These are phyloP conservation scores for Rambutsinella grinnellia DNA, from an alignment of 2,888 invertebrate species.

Conservation along the genomic window DNA sequence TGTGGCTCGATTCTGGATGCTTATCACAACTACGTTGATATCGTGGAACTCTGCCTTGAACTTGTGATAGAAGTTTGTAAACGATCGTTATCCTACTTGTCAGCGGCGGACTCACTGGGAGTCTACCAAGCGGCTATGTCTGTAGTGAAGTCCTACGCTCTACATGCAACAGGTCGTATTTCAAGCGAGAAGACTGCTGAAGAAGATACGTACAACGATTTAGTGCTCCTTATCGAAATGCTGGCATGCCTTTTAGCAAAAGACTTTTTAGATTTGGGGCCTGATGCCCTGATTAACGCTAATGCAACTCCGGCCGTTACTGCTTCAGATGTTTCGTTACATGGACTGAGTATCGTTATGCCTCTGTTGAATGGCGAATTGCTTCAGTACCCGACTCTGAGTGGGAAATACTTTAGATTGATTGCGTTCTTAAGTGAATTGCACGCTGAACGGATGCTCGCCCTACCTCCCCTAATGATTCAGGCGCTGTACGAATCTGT, in stretches of 20 bases:
- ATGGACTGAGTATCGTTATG: constrained; percentile 79
- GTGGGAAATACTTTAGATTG: constrained; percentile 74
- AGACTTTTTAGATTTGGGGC: constrained; percentile 72
- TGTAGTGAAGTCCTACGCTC: constrained; percentile 66
- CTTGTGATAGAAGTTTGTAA: constrained; percentile 81
- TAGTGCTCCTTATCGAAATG: constrained; percentile 84
- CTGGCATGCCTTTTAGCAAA: constrained; percentile 75
- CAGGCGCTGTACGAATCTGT: constrained; percentile 73
- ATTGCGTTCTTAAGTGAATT: constrained; percentile 60
- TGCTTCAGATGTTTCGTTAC: constrained; percentile 77
- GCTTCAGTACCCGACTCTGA: constrained; percentile 78
- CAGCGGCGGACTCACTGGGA: constrained; percentile 67
- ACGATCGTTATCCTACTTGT: constrained; percentile 77
- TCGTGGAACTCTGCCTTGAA: constrained; percentile 82
- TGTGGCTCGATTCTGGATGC: constrained; percentile 75
- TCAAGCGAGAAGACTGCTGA: constrained; percentile 72
- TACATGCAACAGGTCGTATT: constrained; percentile 67
- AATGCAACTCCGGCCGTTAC: constrained; percentile 68
- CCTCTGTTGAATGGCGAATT: constrained; percentile 81
- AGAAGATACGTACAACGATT: constrained; percentile 82
- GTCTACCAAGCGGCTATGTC: constrained; percentile 63
- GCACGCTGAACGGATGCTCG: constrained; percentile 62
- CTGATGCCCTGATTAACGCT: constrained; percentile 52
- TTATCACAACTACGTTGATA: constrained; percentile 84
- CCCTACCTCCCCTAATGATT: constrained; percentile 72